Evolutionary conservation across 2,113 vertebrate species (phyloP), one percentile per base, ranked within the genome.

Genomic region (Oreochromis spilurus): DNA sequence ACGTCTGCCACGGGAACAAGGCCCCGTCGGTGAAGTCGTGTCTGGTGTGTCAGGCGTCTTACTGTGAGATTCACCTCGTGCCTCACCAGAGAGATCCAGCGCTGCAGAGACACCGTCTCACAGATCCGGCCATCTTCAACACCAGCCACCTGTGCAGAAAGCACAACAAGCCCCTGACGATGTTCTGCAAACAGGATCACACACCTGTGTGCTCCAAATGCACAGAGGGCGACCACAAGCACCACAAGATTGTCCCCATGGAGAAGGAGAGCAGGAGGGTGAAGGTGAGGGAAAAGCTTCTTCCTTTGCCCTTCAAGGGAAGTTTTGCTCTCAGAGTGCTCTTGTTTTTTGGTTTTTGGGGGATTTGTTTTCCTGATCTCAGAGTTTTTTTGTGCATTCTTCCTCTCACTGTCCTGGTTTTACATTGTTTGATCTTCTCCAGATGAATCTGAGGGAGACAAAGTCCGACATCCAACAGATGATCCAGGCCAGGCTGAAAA

Each of bases 141-240:
- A 96, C 62, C 93, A 95, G 65, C 94, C 97, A 93, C 82, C 54
- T 91, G 54, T 98, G 98, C 72, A 94, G 90, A 1, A 91, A 95
- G 55, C 98, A 98, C 0, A 96, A 96, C 86, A 97, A 95, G 95
- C 96, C 95, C 26, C 96, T 98, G 96, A 97, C 97, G 89, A 96
- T 96, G 86, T 98, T 97, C 94, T 98, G 98, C 93, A 96, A 97
- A 93, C 96, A 89, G 0, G 97, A 98, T 84, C 96, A 97, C 90
- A 95, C 91, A 21, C 97, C 97, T 26, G 96, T 98, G 94, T 98
- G 98, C 70, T 94, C 94, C 75, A 96, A 96, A 54, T 98, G 98
- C 94, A 97, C 95, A 88, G 97, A 97, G 94, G 96, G 92, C 7
- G 96, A 97, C 82, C 98, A 98, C 93, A 96, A 95, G 93, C 95